Base-by-base conservation (phyloP, 2,113 vertebrate genomes). In the Pachycephala philippinensis region DNA sequence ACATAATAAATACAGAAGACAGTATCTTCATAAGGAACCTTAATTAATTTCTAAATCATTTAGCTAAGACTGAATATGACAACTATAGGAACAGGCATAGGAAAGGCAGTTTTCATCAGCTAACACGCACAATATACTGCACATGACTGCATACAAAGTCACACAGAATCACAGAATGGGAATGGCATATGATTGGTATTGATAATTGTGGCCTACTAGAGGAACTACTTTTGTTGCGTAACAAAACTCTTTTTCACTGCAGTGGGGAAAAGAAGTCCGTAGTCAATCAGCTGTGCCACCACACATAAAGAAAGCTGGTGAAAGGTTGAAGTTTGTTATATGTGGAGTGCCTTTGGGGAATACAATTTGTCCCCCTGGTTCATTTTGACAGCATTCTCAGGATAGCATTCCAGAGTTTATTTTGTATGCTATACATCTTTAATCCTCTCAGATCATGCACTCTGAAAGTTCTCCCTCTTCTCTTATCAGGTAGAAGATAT, bases 401-500 rank as follows among this genome's bases (percentile, higher is more conserved):
- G 40, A 74, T 39, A 92, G 28, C 7, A 44, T 92, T 64, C 52
- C 78, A 81, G n/a, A 75, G 71, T 86, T 95, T 90, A 78, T 96
- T 93, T 91, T 90, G 63, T 54, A n/a, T 75, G 31, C 6, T 86
- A 49, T 66, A 64, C 52, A 66, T 77, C 72, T 83, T 80, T 74
- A 71, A 45, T 70, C 64, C n/a, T 88, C 45, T 74, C 75, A 90
- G 39, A 93, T 88, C 79, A 49, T 2, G 13, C 6, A 60, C 45
- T 71, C 31, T 84, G n/a, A 90, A 91, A 64, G 47, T 88, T 77
- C 71, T 92, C 71, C 66, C 44, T 56, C 26, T 80, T 80, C 39
- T 88, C 33, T 81, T 94, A 90, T 92, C 87, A 94, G 63, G 82
- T 69, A 84, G 54, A 92, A 92, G 76, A 72, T 65, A 84, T 39